Evolutionary conservation across 2,797 vertebrate species (phyloP).

Genomic region (Epinephelus awoara): DNA sequence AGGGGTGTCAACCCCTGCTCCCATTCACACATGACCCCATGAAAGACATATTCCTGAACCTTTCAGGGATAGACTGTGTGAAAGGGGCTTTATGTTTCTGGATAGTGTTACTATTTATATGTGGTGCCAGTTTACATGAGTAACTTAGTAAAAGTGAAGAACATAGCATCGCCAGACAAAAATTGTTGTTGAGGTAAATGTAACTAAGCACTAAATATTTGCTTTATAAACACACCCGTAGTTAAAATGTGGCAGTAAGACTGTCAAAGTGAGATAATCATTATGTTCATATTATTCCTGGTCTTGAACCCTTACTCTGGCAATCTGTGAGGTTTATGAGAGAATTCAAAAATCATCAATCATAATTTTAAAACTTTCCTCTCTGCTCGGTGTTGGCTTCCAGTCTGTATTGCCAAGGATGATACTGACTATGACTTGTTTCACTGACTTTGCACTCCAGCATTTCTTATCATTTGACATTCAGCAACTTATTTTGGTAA

Average conservation of each 20-base stretch:
- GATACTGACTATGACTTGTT: not conserved
- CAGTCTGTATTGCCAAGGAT: not conserved
- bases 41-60: too few species aligned
- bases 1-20: too few species aligned
- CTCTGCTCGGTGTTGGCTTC: not conserved
- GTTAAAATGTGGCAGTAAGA: not conserved
- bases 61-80: too few species aligned
- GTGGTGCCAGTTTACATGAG: not conserved
- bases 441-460: slow-evolving; percentile 1
- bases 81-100: too few species aligned
- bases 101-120: not conserved
- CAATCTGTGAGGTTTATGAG: not conserved
- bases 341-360: not conserved
- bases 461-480: slow-evolving; percentile 4
- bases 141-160: not conserved
- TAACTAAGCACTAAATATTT: not conserved
- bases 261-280: not conserved
- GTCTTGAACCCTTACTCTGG: not conserved
- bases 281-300: not conserved
- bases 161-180: not conserved
- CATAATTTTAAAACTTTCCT: not conserved
- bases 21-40: too few species aligned
- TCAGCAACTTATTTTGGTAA: slow-evolving; percentile 6
- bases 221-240: not conserved
- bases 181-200: not conserved